These are phyloP conservation scores for Phaethon lepturus DNA, from an alignment of 2,113 vertebrate species.

Conservation along the genomic window DNA sequence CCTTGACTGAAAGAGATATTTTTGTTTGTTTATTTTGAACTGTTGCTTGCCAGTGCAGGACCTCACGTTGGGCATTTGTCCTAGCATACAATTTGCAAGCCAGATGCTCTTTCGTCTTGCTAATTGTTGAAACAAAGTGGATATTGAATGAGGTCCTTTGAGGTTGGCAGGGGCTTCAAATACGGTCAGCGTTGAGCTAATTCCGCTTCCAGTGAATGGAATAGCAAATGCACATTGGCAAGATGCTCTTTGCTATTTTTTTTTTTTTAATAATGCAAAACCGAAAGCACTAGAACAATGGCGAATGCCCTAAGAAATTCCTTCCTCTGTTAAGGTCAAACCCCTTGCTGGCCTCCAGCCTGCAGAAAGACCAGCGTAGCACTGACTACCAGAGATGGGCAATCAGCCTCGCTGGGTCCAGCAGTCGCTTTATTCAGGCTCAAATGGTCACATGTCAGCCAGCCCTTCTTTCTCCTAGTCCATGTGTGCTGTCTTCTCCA, in stretches of 20 bases:
- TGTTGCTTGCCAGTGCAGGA: conserved; percentile 47
- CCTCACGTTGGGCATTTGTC: conserved; percentile 16
- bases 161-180: background rate
- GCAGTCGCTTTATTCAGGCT: background rate
- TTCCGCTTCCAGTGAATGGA: background rate
- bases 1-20: conserved; percentile 9
- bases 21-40: conserved; percentile 34
- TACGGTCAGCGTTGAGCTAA: background rate
- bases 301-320: background rate
- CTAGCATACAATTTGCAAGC: conserved; percentile 4
- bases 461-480: background rate
- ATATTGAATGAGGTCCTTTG: conserved; percentile 27
- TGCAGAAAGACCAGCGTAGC: background rate
- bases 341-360: background rate
- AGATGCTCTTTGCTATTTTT: background rate
- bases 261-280: background rate
- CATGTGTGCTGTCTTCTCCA: background rate
- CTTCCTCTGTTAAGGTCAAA: background rate
- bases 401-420: background rate
- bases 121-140: conserved; percentile 32
- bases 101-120: conserved; percentile 2
- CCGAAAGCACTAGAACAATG: background rate
- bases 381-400: background rate
- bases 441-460: rapidly evolving
- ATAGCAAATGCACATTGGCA: background rate